Evolutionary conservation across 1,140 invertebrate species (phyloP).

Genomic region (Calephelis virginiensis): DNA sequence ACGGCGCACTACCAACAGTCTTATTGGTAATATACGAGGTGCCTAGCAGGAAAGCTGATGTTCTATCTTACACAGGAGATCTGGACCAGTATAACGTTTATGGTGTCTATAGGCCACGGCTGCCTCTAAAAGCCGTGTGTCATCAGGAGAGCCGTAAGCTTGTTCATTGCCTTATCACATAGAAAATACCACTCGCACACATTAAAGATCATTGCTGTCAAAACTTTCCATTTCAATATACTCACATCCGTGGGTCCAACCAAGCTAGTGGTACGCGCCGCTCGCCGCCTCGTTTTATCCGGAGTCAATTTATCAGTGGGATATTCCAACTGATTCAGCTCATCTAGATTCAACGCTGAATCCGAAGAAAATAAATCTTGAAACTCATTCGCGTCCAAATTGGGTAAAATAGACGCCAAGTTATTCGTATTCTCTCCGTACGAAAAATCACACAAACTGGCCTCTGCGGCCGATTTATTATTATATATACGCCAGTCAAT

Average conservation of each 20-base stretch:
- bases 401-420: slow-evolving; percentile 37
- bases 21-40: no score
- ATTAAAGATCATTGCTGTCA: no score
- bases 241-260: slow-evolving; percentile 30
- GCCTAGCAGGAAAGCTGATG: no score
- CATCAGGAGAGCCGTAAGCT: no score
- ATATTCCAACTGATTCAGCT: slow-evolving; percentile 37
- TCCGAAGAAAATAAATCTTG: slow-evolving; percentile 48
- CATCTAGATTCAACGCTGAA: slow-evolving; percentile 39
- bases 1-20: no score
- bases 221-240: slow-evolving; percentile 7
- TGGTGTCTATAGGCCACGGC: no score
- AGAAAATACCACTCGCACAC: no score
- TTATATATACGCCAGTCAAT: slow-evolving; percentile 51
- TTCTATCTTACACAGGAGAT: no score
- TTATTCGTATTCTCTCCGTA: slow-evolving; percentile 46
- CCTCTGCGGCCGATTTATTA: slow-evolving; percentile 36
- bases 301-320: slow-evolving; percentile 31
- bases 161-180: no score
- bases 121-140: no score
- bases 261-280: slow-evolving; percentile 38
- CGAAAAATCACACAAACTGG: slow-evolving; percentile 49
- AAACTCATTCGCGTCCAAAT: slow-evolving; percentile 50
- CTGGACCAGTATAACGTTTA: no score
- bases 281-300: slow-evolving; percentile 42